phyloP scores from a whole-genome alignment of 2,113 vertebrate species.

The Barbus barbus region DNA sequence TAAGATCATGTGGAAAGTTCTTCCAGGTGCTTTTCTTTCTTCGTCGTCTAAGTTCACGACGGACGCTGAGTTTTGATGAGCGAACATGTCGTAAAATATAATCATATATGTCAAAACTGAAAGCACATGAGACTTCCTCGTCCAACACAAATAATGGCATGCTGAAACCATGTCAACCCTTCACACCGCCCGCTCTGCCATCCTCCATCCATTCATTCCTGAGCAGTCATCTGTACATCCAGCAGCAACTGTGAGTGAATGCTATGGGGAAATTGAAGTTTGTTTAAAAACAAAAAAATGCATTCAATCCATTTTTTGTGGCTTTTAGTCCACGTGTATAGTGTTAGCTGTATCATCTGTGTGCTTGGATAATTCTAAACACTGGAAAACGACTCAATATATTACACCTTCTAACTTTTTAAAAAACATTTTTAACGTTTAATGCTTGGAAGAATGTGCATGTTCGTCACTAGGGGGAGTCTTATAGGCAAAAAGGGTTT shows the following conservation, averaged over 20 bases:
- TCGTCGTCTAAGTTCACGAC: background rate
- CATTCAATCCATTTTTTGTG: background rate
- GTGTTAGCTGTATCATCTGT: background rate
- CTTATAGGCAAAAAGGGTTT: background rate
- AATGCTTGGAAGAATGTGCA: background rate
- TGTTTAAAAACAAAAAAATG: background rate
- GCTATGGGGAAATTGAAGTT: background rate
- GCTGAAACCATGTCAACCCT: conserved; percentile 32
- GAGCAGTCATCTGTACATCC: background rate
- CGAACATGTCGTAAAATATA: background rate
- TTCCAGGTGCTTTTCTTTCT: background rate
- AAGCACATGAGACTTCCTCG: background rate
- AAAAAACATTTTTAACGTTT: background rate
- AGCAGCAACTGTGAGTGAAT: background rate
- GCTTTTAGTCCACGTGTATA: background rate
- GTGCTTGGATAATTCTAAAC: background rate
- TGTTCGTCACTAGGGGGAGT: conserved; percentile 6
- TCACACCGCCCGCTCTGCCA: background rate
- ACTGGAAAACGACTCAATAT: background rate
- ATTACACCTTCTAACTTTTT: too few relatives aligned
- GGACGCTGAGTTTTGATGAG: background rate
- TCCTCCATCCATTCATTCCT: background rate
- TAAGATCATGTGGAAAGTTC: background rate
- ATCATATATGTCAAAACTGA: background rate
- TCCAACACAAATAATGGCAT: background rate